Conservation (phyloP, 2,113 vertebrate species). For the human (Homo sapiens) region GRCh38 chr9:34184001-34184500, state of each 20-base stretch:
- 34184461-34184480: no score
- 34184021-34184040: background rate
- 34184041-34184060: background rate
- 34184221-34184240: conserved; percentile 15
- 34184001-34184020: background rate
- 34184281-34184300: background rate
- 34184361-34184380: no score
- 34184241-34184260: background rate
- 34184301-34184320: background rate
- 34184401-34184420: no score
- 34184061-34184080: background rate
- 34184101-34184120: conserved; percentile 2
- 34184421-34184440: no score
- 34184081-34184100: conserved; percentile 17
- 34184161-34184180: conserved; percentile 8
- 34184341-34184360: no score
- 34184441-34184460: no score
- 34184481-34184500: no score
- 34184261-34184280: background rate
- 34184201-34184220: conserved; percentile 9
- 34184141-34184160: background rate
- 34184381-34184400: no score
- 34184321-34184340: no score
- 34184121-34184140: background rate
- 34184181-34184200: conserved; percentile 32